Conservation (phyloP, 2,888 invertebrate species). For the Cerastoderma edule region DNA sequence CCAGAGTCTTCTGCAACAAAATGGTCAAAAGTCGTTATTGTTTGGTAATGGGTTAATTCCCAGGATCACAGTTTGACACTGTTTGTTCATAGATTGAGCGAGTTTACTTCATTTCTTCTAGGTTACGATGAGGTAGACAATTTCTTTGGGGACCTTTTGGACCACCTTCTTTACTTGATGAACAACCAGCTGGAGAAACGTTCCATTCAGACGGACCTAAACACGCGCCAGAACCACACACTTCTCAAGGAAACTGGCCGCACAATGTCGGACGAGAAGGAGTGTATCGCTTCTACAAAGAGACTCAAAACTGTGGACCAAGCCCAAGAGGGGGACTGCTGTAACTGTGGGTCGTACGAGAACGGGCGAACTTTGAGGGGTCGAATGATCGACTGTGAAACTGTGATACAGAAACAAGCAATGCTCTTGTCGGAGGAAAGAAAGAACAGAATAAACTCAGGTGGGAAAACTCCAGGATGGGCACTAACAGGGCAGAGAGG, state of each 20-base stretch:
- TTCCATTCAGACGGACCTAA: slow-evolving; percentile 40
- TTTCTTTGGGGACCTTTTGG: slow-evolving; percentile 71
- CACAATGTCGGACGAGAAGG: slow-evolving; percentile 54
- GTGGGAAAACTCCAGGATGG: slow-evolving; percentile 23
- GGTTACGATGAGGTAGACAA: slow-evolving; percentile 77
- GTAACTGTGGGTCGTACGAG: slow-evolving; percentile 35
- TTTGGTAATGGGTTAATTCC: too few species aligned
- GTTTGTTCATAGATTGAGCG: too few species aligned
- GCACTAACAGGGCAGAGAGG: slow-evolving; percentile 25
- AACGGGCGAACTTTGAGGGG: slow-evolving; percentile 18
- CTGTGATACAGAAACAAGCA: slow-evolving; percentile 15
- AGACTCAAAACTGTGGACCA: slow-evolving; percentile 61
- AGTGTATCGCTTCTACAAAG: slow-evolving; percentile 50
- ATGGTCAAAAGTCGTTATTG: too few species aligned
- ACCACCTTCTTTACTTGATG: slow-evolving; percentile 66
- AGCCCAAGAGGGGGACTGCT: slow-evolving; percentile 36
- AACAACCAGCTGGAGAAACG: slow-evolving; percentile 63
- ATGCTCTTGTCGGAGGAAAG: slow-evolving; percentile 28
- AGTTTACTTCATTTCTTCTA: too few species aligned
- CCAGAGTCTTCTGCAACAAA: too few species aligned
- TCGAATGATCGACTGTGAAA: slow-evolving; percentile 14
- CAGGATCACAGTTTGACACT: too few species aligned
- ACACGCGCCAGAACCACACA: slow-evolving; percentile 34
- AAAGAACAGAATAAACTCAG: slow-evolving; percentile 53
- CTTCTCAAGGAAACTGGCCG: slow-evolving; percentile 51